Base-by-base conservation (phyloP, 2,888 invertebrate species). In the Dicranocentrus wangi region DNA sequence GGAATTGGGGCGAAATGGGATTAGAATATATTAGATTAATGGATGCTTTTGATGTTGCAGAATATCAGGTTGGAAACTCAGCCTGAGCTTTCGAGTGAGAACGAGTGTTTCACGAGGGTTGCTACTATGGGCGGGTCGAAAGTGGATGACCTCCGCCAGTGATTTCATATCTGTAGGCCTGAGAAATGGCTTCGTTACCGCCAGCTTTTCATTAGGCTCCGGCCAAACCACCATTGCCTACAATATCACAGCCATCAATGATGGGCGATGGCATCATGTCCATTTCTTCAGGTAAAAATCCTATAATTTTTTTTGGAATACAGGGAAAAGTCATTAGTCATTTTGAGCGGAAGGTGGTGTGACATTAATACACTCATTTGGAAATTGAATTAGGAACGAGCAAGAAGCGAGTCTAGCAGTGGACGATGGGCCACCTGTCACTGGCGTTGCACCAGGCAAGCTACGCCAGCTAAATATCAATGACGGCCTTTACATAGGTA, bases 401-500 rank as follows among this genome's bases (percentile, higher is more conserved):
- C 95, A 94, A 89, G 93, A 94, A 85, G 96, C 96, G 8, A 93
- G 94, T 27, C 89, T 98, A 70, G 93, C 95, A 87, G 94, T 98
- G n/a, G 97, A 98, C 89, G 94, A 94, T 60, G 92, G 94, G 70
- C 93, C 94, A 69, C 93, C 94, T 3, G 91, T 93, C 27, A 93
- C 94, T 0, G 93, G 93, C 65, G 93, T 93, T 86, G 94, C 96
- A 13, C 95, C 95, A 0, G 97, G 97, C 66, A 93, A 93, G 87
- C 91, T 95, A 83, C 93, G 93, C 86, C 94, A 95, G 88, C 90
- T 96, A 61, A 95, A 96, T 88, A 94, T 95, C 13, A 93, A 96
- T 87, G 94, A 95, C 83, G 95, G 96, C 85, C 92, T 97, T 68
- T 97, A 94, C 89, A 93, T 97, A 87, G 97, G 97, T 95, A 89